Conservation (phyloP, 2,888 invertebrate species). For the Lasioglossum lativentre region DNA sequence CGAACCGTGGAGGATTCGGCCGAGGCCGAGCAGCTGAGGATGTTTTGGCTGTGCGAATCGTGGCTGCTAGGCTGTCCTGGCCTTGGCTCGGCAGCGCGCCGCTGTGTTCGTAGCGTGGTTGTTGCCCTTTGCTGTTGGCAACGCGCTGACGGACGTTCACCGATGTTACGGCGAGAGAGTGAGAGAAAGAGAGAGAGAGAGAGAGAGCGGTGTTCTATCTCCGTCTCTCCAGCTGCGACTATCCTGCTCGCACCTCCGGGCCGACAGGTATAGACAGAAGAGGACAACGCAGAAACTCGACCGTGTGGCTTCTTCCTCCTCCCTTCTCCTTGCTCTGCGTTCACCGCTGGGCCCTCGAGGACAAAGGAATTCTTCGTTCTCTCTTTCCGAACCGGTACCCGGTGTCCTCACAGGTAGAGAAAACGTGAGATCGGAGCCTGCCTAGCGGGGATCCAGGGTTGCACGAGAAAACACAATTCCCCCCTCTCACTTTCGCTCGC, state of each 20-base stretch:
- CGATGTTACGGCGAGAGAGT: slow-evolving; percentile 44
- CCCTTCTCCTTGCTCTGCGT: slow-evolving; percentile 34
- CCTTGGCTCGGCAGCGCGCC: slow-evolving; percentile 64
- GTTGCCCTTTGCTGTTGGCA: slow-evolving; percentile 72
- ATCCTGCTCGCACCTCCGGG: slow-evolving; percentile 17
- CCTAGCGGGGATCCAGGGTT: neutral
- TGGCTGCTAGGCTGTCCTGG: slow-evolving; percentile 55
- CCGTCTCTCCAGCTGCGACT: slow-evolving; percentile 4
- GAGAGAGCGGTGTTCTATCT: slow-evolving; percentile 32
- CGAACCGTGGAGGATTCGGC: neutral
- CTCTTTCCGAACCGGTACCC: slow-evolving; percentile 42
- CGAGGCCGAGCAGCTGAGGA: neutral
- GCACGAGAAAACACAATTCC: slow-evolving; percentile 7
- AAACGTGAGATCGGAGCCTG: slow-evolving; percentile 6
- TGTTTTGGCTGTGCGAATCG: slow-evolving; percentile 32
- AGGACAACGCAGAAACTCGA: slow-evolving; percentile 64
- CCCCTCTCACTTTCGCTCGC: slow-evolving; percentile 5
- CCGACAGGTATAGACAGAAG: slow-evolving; percentile 57
- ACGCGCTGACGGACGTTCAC: slow-evolving; percentile 77
- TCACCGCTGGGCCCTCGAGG: slow-evolving; percentile 65
- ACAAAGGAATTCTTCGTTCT: slow-evolving; percentile 81
- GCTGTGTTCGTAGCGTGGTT: slow-evolving; percentile 62
- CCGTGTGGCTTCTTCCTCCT: slow-evolving; percentile 64
- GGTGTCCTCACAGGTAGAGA: slow-evolving; percentile 52
- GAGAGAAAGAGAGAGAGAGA: neutral